Evolutionary conservation across 1,140 invertebrate genomes (phyloP).

Genomic region (Cryptotermes secundus): DNA sequence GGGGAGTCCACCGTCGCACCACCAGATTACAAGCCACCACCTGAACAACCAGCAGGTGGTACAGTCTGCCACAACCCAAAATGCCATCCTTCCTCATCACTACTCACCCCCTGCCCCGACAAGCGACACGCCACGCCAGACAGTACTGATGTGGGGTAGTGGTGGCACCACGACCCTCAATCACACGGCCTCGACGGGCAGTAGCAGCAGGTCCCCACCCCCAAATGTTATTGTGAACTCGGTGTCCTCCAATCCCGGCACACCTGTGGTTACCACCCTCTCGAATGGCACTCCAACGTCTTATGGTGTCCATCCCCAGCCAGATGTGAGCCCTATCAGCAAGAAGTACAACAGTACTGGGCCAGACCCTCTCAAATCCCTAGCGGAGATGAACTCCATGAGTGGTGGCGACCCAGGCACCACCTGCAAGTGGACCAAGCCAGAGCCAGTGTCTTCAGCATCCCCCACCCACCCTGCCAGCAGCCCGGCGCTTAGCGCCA

Average conservation of each 20-base stretch:
- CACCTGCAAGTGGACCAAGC: slow-evolving; percentile 31
- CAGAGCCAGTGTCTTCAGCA: background rate
- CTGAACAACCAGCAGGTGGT: slow-evolving; percentile 24
- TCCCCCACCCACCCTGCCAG: slow-evolving; percentile 46
- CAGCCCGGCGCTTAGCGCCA: slow-evolving; percentile 43
- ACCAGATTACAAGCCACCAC: slow-evolving; percentile 41
- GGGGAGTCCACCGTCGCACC: slow-evolving; percentile 32
- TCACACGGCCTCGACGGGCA: slow-evolving; percentile 42
- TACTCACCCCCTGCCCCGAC: slow-evolving; percentile 42
- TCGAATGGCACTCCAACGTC: slow-evolving; percentile 34
- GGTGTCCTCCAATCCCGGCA: slow-evolving; percentile 36
- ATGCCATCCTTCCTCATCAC: slow-evolving; percentile 44
- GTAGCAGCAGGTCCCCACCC: slow-evolving; percentile 39
- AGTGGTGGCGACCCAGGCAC: slow-evolving; percentile 29
- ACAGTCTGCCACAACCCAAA: too few species aligned
- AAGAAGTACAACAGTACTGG: slow-evolving; percentile 31
- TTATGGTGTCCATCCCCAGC: slow-evolving; percentile 23
- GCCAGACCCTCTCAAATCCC: slow-evolving; percentile 58
- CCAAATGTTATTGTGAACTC: slow-evolving; percentile 32
- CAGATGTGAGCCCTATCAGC: slow-evolving; percentile 39
- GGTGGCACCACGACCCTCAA: slow-evolving; percentile 52
- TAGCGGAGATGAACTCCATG: slow-evolving; percentile 59
- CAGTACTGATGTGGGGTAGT: slow-evolving; percentile 83
- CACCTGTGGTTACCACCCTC: background rate
- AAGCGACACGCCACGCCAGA: slow-evolving; percentile 67